Conservation (phyloP, 2,888 invertebrate genomes). For the Cepaea hortensis region DNA sequence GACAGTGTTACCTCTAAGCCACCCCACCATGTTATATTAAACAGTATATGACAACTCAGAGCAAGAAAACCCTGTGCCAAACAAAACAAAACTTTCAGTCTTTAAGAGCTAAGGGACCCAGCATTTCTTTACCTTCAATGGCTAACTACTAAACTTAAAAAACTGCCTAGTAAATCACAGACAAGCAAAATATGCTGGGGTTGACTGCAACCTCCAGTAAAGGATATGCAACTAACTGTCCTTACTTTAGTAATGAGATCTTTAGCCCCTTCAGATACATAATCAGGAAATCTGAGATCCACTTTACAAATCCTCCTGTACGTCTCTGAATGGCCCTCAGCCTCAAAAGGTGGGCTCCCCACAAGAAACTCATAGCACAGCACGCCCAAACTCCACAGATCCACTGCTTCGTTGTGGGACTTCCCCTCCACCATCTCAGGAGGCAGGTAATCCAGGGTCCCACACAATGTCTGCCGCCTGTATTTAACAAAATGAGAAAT, state of each 20-base stretch:
- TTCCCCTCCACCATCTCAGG: conserved; percentile 96
- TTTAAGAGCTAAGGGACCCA: too few species aligned
- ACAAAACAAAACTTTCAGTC: too few species aligned
- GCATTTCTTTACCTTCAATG: too few species aligned
- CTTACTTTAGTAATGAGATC: conserved; percentile 77
- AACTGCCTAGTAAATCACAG: too few species aligned
- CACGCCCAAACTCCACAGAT: conserved; percentile 97
- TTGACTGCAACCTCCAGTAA: too few species aligned
- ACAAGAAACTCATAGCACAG: conserved; percentile 95
- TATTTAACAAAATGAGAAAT: not conserved
- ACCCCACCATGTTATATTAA: too few species aligned
- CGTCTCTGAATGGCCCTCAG: conserved; percentile 78
- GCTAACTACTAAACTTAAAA: too few species aligned
- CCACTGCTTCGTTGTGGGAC: conserved; percentile 87
- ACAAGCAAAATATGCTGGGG: too few species aligned
- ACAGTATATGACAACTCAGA: too few species aligned
- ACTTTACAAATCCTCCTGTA: conserved; percentile 77
- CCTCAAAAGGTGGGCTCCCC: conserved; percentile 95
- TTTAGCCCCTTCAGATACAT: conserved; percentile 75
- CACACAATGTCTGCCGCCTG: conserved; percentile 92
- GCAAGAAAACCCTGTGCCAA: too few species aligned
- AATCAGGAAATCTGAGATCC: conserved; percentile 75
- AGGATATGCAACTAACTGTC: too few species aligned
- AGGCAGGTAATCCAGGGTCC: conserved; percentile 95
- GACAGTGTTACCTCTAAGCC: too few species aligned